Conservation (phyloP, 2,797 vertebrate species). For the Neomorphus geoffroyi region DNA sequence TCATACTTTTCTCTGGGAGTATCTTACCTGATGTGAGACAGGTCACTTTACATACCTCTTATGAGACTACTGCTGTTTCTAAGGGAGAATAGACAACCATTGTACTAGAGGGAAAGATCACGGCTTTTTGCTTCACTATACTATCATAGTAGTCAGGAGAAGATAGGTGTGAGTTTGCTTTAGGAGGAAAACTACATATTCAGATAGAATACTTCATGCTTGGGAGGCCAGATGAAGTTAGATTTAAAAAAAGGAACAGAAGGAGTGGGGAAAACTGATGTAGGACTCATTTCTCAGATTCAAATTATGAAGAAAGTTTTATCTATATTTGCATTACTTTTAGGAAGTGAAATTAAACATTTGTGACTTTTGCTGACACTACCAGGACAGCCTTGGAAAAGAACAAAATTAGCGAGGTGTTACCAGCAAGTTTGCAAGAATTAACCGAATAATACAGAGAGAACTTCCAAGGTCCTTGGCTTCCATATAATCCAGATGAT, state of each 20-base stretch:
- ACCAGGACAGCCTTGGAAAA: background rate
- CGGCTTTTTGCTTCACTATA: background rate
- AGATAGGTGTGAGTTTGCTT: background rate
- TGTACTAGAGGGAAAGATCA: background rate
- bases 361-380: background rate
- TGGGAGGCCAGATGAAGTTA: background rate
- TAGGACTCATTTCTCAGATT: background rate
- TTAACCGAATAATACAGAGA: background rate
- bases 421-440: background rate
- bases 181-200: background rate
- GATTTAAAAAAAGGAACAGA: background rate
- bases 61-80: background rate
- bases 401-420: background rate
- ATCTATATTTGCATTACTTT: background rate
- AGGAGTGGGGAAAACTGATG: background rate
- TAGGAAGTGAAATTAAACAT: background rate
- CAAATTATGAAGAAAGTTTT: background rate
- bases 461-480: background rate
- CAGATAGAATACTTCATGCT: background rate
- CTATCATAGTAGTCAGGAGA: background rate
- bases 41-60: background rate
- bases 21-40: background rate
- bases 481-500: background rate
- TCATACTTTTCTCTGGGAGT: background rate
- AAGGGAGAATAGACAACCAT: background rate